Percentiles rank a stretch among this genome's conserved stretches.
Conservation (phyloP, 2,113 vertebrate species). For the Atlantisia rogersi region DNA sequence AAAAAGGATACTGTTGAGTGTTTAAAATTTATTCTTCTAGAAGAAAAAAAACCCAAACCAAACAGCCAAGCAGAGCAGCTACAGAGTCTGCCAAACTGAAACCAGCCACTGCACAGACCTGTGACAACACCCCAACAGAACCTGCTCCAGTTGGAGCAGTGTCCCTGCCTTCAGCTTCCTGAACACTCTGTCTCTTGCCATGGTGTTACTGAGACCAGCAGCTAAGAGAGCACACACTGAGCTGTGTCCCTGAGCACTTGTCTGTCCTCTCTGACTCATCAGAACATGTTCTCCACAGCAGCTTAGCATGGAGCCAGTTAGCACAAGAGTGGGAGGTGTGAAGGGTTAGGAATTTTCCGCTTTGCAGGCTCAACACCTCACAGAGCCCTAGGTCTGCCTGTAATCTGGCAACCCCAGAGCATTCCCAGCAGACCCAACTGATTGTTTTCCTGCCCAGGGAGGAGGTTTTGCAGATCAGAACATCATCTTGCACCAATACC, state of each 20-base stretch:
- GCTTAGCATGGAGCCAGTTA: neutral
- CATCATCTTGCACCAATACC: rapidly evolving
- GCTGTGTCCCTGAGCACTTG: rapidly evolving
- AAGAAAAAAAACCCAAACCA: neutral
- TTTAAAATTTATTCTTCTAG: neutral
- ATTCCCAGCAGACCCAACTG: neutral
- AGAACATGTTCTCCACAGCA: neutral
- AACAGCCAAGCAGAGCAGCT: neutral
- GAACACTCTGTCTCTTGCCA: rapidly evolving
- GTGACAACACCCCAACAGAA: neutral
- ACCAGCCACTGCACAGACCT: neutral
- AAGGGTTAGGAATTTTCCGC: rapidly evolving
- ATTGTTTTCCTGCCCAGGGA: neutral
- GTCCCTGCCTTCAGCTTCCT: neutral
- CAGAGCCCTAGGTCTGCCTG: neutral
- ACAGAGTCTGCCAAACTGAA: neutral
- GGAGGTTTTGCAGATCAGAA: neutral
- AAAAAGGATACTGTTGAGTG: neutral
- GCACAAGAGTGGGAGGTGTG: neutral
- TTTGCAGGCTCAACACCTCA: neutral
- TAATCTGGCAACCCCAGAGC: neutral
- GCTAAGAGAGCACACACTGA: rapidly evolving
- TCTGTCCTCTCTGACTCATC: neutral
- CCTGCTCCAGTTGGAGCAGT: neutral
- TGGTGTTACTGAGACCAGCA: neutral